phyloP scores from a whole-genome alignment of 2,113 vertebrate species.

The Phasianus colchicus region DNA sequence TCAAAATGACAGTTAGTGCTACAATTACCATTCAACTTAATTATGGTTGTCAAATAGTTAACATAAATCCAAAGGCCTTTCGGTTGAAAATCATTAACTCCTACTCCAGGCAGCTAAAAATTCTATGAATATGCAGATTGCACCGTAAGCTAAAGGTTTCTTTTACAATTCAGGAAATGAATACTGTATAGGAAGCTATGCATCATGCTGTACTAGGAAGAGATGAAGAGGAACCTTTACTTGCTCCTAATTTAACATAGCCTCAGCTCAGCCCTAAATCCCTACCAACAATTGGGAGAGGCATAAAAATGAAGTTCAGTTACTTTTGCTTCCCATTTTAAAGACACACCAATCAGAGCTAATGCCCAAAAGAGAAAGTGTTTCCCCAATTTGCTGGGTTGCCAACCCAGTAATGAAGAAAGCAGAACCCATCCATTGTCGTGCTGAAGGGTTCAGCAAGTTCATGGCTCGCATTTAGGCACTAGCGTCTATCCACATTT shows the following conservation, averaged over 20 bases:
- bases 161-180: background rate
- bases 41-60: background rate
- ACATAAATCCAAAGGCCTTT: background rate
- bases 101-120: background rate
- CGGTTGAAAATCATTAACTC: background rate
- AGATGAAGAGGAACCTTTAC: fast-evolving
- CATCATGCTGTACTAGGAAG: background rate
- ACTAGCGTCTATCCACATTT: background rate
- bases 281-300: background rate
- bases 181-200: background rate
- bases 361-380: background rate
- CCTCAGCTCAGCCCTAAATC: background rate
- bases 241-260: background rate
- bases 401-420: background rate
- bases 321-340: background rate
- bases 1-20: background rate
- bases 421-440: background rate
- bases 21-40: background rate
- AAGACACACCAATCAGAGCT: background rate
- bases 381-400: background rate
- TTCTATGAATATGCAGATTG: background rate
- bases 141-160: fast-evolving
- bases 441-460: background rate
- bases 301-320: background rate
- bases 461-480: background rate